These are phyloP conservation scores for Poeciliopsis turneri DNA, from an alignment of 2,797 vertebrate genomes.

Conservation along the genomic window DNA sequence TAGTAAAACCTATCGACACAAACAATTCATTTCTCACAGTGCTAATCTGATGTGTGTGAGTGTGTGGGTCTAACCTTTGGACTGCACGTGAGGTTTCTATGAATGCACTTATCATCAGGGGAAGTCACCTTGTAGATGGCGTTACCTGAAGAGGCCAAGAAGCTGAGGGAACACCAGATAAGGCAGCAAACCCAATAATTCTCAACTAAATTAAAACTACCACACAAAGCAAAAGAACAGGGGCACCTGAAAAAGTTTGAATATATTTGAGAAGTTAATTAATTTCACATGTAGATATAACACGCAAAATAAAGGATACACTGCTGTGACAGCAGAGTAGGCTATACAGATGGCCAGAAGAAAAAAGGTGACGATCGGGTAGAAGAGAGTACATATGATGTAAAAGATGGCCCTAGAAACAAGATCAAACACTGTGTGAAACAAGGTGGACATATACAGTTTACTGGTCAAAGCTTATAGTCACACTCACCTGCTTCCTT, in stretches of 20 bases:
- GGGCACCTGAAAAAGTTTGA: background rate
- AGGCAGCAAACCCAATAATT: conserved; percentile 35
- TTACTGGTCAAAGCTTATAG: background rate
- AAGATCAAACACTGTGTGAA: conserved; percentile 3
- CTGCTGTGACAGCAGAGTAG: conserved; percentile 92
- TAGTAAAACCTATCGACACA: background rate
- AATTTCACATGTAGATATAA: background rate
- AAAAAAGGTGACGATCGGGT: conserved; percentile 92
- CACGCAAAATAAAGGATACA: conserved; percentile 89
- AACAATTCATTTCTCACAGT: background rate
- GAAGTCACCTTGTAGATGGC: conserved; percentile 92
- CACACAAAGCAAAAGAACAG: background rate
- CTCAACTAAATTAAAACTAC: background rate
- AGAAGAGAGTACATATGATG: conserved; percentile 92
- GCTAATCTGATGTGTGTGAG: background rate
- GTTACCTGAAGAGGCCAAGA: conserved; percentile 92
- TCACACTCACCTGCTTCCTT: conserved; percentile 90
- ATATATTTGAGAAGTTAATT: background rate
- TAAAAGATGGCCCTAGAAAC: conserved; percentile 88
- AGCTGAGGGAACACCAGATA: conserved; percentile 78
- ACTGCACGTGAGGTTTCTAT: conserved; percentile 88
- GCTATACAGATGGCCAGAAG: conserved; percentile 91
- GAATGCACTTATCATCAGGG: conserved; percentile 84
- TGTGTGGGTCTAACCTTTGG: conserved; percentile 81
- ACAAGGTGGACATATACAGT: conserved; percentile 2